These are phyloP conservation scores for Dendrolimus punctatus DNA, from an alignment of 1,140 invertebrate genomes.

Conservation along the genomic window DNA sequence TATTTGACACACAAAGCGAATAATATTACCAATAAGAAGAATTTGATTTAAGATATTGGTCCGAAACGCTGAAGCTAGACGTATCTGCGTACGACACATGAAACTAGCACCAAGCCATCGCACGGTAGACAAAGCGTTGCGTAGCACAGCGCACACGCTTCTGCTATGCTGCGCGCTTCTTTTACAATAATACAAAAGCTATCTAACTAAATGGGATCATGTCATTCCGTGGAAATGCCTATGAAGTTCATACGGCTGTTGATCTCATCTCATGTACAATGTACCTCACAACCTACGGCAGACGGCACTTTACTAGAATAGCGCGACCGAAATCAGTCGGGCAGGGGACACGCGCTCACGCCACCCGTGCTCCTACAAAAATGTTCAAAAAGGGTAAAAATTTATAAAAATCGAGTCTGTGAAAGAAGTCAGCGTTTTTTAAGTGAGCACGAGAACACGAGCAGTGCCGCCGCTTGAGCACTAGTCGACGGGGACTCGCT, in stretches of 20 bases:
- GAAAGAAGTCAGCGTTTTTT: slow-evolving; percentile 10
- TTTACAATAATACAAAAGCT: slow-evolving; percentile 36
- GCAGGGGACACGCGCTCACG: slow-evolving; percentile 21
- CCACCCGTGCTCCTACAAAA: slow-evolving; percentile 48
- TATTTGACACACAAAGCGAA: slow-evolving; percentile 72
- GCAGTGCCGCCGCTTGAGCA: too few species aligned
- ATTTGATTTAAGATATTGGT: slow-evolving; percentile 64
- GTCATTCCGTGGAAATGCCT: neutral
- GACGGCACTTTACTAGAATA: slow-evolving; percentile 15
- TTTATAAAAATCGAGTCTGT: slow-evolving; percentile 54
- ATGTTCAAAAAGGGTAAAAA: slow-evolving; percentile 51
- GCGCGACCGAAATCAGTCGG: slow-evolving; percentile 14
- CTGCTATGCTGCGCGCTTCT: too few species aligned
- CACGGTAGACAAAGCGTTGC: slow-evolving; percentile 40
- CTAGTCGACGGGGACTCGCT: too few species aligned
- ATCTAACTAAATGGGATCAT: slow-evolving; percentile 16
- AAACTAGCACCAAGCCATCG: slow-evolving; percentile 66
- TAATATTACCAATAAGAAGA: slow-evolving; percentile 58
- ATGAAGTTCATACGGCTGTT: neutral
- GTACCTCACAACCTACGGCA: slow-evolving; percentile 29
- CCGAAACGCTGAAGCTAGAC: slow-evolving; percentile 66
- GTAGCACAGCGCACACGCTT: too few species aligned
- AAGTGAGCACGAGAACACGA: too few species aligned
- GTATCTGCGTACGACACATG: slow-evolving; percentile 44
- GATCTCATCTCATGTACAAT: neutral